Base-by-base conservation (phyloP, 2,113 vertebrate genomes). In the Oreochromis spilurus region DNA sequence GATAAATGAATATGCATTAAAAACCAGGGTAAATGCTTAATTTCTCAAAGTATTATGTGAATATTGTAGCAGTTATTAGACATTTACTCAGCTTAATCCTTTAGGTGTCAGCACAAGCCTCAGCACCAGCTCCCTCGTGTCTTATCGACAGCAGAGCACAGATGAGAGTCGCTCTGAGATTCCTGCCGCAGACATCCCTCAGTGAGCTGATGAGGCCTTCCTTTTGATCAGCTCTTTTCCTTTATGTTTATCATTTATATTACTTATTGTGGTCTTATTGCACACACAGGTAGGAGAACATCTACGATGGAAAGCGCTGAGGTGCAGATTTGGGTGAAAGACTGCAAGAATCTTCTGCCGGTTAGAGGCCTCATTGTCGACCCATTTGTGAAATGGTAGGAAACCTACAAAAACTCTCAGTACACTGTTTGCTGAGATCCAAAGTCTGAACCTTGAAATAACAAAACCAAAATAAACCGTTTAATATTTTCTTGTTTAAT, bases 281-380 rank as follows among this genome's bases (percentile, higher is more conserved):
- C 34, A 53, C 82, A 16, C 53, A 72, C 81, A 98, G 98, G 96
- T 87, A 97, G 96, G 90, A 98, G 96, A 53, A 89, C 84, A 5
- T 40, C 92, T 0, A 91, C 91, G 62, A 96, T 95, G 65, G 97
- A 96, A 84, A 97, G 96, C 29, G 97, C 98, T 60, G 97, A 99
- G 89, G 96, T 99, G 13, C 98, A 99, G 70, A 98, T 99, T 92
- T 99, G 98, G 98, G 97, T 99, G 86, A 99, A 98, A 88, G 97
- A 99, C 84, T 99, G 98, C 93, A 96, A 95, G 81, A 96, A 97
- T 88, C 97, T 99, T 31, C 97, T 96, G 38, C 75, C 95, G 57
- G 94, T 97, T 58, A 96, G 97, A 90, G 96, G 97, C 83, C 96
- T 93, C 53, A 92, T 92, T 55, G 96, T 98, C 26, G 97, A 98